phyloP scores from a whole-genome alignment of 23 tunicate species.

The Trididemnum clinides region DNA sequence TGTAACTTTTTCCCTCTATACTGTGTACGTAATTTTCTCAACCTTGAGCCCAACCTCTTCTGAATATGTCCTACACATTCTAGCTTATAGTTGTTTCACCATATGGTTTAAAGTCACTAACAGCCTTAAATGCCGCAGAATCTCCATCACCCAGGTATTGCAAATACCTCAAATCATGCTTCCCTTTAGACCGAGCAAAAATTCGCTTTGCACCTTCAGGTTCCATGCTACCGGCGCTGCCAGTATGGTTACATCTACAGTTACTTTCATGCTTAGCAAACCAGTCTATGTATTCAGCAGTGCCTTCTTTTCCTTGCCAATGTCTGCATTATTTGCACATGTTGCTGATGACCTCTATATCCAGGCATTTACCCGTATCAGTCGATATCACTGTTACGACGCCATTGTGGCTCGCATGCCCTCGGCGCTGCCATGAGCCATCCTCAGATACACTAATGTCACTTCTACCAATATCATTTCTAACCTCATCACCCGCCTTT shows the following conservation, averaged over 20 bases:
- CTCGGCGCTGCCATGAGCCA: slow-evolving; percentile 15
- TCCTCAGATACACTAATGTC: neutral
- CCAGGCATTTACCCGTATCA: slow-evolving; percentile 7
- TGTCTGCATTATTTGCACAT: neutral
- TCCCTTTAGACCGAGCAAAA: neutral
- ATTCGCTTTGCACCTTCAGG: neutral
- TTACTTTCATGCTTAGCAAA: neutral
- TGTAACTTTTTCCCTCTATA: too few relatives aligned
- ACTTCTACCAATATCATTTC: neutral
- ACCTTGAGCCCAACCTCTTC: too few relatives aligned
- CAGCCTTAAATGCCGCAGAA: neutral
- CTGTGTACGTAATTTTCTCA: too few relatives aligned
- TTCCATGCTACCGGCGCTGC: slow-evolving; percentile 1
- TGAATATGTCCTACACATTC: slow-evolving; percentile 12
- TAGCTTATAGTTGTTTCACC: neutral
- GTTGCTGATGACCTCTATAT: neutral
- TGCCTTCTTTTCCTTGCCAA: slow-evolving; percentile 3
- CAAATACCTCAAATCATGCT: neutral
- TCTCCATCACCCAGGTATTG: slow-evolving; percentile 1
- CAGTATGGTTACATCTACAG: neutral
- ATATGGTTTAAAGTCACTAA: neutral
- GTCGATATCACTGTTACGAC: neutral
- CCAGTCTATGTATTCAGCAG: neutral
- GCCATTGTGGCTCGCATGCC: slow-evolving; percentile 3
- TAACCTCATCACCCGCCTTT: neutral